Conservation (phyloP, 2,113 vertebrate genomes). For the Seriola quinqueradiata region DNA sequence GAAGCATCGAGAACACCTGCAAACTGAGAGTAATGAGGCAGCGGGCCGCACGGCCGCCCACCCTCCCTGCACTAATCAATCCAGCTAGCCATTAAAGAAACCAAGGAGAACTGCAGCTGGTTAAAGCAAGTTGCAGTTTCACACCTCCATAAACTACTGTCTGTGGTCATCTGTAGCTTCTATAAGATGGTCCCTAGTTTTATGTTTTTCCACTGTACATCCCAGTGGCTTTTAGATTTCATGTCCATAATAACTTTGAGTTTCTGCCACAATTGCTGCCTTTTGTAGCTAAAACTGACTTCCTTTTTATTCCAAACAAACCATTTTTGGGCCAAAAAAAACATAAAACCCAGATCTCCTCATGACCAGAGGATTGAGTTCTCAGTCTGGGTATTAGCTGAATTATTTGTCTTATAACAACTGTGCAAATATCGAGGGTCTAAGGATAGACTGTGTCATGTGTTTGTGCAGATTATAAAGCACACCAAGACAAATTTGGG, state of each 20-base stretch:
- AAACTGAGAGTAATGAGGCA: constrained; percentile 83
- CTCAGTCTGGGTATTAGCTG: neutral
- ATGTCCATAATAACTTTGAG: neutral
- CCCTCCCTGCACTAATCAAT: constrained; percentile 82
- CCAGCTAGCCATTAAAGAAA: constrained; percentile 77
- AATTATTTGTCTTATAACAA: neutral
- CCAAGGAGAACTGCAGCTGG: constrained; percentile 38
- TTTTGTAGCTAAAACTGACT: neutral
- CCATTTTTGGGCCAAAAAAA: neutral
- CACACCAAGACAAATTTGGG: neutral
- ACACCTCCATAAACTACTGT: constrained; percentile 25
- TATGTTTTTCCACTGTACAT: neutral
- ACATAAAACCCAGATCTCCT: neutral
- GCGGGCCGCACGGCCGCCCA: constrained; percentile 66
- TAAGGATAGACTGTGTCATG: neutral
- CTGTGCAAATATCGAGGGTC: neutral
- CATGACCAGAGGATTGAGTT: neutral
- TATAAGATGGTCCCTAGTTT: constrained; percentile 1
- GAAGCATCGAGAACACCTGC: constrained; percentile 81
- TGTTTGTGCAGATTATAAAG: neutral
- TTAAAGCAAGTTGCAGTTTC: constrained; percentile 47
- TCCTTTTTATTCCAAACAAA: neutral
- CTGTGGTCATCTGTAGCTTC: constrained; percentile 8
- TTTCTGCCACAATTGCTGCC: neutral
- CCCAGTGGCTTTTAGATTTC: neutral